Base-by-base conservation (phyloP, 92 coral and sea anemone species). In the Phenganax marumi region DNA sequence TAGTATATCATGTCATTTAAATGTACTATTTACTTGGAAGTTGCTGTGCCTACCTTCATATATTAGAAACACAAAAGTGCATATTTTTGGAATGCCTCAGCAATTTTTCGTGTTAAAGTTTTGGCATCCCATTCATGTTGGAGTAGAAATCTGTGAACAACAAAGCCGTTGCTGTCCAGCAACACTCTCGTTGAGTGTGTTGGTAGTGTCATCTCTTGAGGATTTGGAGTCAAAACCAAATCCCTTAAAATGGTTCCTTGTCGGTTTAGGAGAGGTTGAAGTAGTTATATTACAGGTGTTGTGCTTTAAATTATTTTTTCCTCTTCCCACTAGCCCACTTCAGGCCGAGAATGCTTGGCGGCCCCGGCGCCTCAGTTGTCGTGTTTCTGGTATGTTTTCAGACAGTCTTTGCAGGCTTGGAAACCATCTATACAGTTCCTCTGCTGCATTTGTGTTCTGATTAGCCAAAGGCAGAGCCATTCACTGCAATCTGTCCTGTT, bases 91-190 rank as follows among this genome's bases (percentile, higher is more conserved):
- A 80, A 80, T 57, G 69, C 75, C 57, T 80, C 84, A 63, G 63
- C 84, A 62, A 80, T 65, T n/a, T n/a, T n/a, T n/a, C n/a, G n/a
- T n/a, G n/a, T n/a, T n/a, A n/a, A n/a, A n/a, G n/a, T n/a, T n/a
- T n/a, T n/a, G n/a, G n/a, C n/a, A n/a, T n/a, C n/a, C n/a, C n/a
- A n/a, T n/a, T n/a, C n/a, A n/a, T n/a, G 52, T 66, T 64, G 63
- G 53, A 81, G 52, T 24, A 76, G 85, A 63, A 81, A 81, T 66
- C 73, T 53, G 10, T 81, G 85, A 81, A 81, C 50, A 43, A 81
- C 85, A 50, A 81, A 81, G 26, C 85, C 78, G 65, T 51, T 64
- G 66, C 85, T 81, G 62, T 69, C 85, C 61, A 81, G 48, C 77
- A 50, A 48, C 24, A 81, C 53, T 66, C 77, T 60, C 39, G 85